A percentile compares a stretch with the other conserved stretches of the same genome.
Evolutionary conservation across 2,888 invertebrate genomes (phyloP).

Genomic region (Galerucella pusilla): DNA sequence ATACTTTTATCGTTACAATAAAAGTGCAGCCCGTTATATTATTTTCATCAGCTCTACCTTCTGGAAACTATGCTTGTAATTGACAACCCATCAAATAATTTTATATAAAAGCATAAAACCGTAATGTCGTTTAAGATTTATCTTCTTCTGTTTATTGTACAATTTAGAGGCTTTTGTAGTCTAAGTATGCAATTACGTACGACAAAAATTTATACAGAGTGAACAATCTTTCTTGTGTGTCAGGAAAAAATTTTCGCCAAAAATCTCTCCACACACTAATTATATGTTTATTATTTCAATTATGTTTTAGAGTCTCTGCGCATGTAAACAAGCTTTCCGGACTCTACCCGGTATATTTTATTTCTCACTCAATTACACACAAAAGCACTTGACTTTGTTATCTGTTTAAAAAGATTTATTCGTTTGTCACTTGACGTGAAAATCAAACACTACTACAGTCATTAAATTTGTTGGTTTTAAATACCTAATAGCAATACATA

Average conservation of each 20-base stretch:
- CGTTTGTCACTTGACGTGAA: conserved; percentile 3
- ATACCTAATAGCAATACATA: conserved; percentile 40
- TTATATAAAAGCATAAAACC: conserved; percentile 20
- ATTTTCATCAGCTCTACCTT: conserved; percentile 15
- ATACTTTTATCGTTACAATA: conserved; percentile 16
- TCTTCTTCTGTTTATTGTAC: conserved; percentile 12
- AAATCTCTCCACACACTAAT: too few species aligned
- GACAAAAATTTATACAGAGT: background rate
- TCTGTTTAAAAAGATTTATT: background rate
- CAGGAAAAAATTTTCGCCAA: too few species aligned
- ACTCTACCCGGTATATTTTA: background rate
- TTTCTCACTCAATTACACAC: background rate
- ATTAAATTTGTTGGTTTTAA: conserved; percentile 20
- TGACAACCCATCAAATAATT: conserved; percentile 7
- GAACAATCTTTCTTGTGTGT: background rate
- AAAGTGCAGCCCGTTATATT: conserved; percentile 6
- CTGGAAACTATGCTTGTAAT: conserved; percentile 17
- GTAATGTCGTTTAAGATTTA: conserved; percentile 16
- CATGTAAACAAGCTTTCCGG: too few species aligned
- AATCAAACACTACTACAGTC: background rate
- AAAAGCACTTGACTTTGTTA: background rate
- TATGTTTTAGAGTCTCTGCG: too few species aligned
- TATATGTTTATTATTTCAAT: too few species aligned
- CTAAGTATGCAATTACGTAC: background rate
- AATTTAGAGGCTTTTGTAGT: conserved; percentile 7